Percentiles rank a stretch among this genome's conserved stretches.
These are phyloP conservation scores for Hydra vulgaris DNA, from an alignment of 30 jellyfish, hydroid and myxozoan species.

Conservation along the genomic window DNA sequence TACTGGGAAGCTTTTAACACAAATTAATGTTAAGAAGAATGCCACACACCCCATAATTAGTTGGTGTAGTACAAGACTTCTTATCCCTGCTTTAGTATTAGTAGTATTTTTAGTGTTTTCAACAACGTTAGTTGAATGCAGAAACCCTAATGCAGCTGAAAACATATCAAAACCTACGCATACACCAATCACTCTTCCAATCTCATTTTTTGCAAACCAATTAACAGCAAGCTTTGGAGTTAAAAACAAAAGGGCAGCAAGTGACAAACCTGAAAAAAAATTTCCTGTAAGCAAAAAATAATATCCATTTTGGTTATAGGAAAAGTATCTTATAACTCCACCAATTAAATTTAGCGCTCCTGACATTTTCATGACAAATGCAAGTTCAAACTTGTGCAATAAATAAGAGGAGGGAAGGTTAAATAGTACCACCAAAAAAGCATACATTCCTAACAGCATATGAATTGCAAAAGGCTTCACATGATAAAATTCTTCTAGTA, in stretches of 20 bases:
- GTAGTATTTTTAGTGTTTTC: slow-evolving; percentile 1
- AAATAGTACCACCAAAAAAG: slow-evolving; percentile 24
- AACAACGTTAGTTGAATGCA: slow-evolving; percentile 13
- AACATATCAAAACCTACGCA: slow-evolving; percentile 57
- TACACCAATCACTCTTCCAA: slow-evolving; percentile 60
- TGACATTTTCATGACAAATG: slow-evolving; percentile 31
- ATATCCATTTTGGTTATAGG: slow-evolving; percentile 31
- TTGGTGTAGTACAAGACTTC: slow-evolving; percentile 4
- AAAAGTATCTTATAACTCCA: slow-evolving; percentile 35
- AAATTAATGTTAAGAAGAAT: slow-evolving; percentile 1
- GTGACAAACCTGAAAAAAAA: slow-evolving; percentile 40
- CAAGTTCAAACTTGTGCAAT: slow-evolving; percentile 40
- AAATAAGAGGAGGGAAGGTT: slow-evolving; percentile 46
- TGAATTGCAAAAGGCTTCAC: slow-evolving; percentile 43
- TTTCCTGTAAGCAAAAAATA: slow-evolving; percentile 29
- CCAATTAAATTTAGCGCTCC: slow-evolving; percentile 50
- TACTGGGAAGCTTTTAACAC: slow-evolving; percentile 15
- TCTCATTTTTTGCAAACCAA: slow-evolving; percentile 72
- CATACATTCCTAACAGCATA: slow-evolving; percentile 40
- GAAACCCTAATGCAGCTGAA: slow-evolving; percentile 29
- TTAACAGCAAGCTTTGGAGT: slow-evolving; percentile 70
- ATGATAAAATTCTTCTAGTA: slow-evolving; percentile 31
- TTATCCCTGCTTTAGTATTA: slow-evolving; percentile 1
- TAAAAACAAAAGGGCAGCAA: slow-evolving; percentile 47
- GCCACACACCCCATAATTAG: slow-evolving; percentile 2